Percentiles rank a stretch among this genome's conserved stretches.
phyloP scores from a whole-genome alignment of 2,113 vertebrate species.

The Hirundichthys speculiger region DNA sequence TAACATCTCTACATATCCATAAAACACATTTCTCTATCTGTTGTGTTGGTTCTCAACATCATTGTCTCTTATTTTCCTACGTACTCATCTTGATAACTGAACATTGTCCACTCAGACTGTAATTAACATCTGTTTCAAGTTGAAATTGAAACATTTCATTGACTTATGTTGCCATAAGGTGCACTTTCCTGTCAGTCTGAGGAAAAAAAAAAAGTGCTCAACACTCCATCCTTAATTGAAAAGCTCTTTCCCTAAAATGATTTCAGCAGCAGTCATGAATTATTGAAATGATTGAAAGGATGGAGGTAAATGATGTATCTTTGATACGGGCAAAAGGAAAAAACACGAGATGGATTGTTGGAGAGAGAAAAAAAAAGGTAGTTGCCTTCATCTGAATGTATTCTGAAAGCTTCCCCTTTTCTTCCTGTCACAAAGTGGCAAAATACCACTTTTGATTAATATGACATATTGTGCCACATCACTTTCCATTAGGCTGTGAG shows the following conservation, averaged over 20 bases:
- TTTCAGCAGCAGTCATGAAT: constrained; percentile 62
- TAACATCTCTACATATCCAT: background rate
- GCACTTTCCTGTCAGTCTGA: constrained; percentile 45
- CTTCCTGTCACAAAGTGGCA: constrained; percentile 20
- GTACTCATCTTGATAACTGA: background rate
- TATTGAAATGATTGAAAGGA: constrained; percentile 65
- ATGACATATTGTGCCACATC: constrained; percentile 6
- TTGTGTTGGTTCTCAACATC: background rate
- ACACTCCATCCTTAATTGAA: constrained; percentile 62
- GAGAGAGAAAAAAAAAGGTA: constrained; percentile 1
- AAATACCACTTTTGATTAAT: constrained; percentile 47
- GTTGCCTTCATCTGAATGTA: constrained; percentile 7
- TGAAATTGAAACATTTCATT: constrained; percentile 42
- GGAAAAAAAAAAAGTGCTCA: constrained; percentile 23
- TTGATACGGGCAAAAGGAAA: constrained; percentile 33
- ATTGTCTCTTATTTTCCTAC: constrained; percentile 6
- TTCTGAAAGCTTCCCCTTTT: constrained; percentile 14
- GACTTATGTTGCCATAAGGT: constrained; percentile 44
- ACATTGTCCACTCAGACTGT: constrained; percentile 15
- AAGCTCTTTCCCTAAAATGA: constrained; percentile 64
- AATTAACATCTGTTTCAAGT: constrained; percentile 37
- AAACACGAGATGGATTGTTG: background rate
- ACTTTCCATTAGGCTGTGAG: constrained; percentile 22
- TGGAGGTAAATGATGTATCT: constrained; percentile 40
- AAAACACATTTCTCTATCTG: background rate